A percentile compares a stretch with the other conserved stretches of the same genome.
Conservation (phyloP, 2,113 vertebrate species). For the Podarcis cretensis region DNA sequence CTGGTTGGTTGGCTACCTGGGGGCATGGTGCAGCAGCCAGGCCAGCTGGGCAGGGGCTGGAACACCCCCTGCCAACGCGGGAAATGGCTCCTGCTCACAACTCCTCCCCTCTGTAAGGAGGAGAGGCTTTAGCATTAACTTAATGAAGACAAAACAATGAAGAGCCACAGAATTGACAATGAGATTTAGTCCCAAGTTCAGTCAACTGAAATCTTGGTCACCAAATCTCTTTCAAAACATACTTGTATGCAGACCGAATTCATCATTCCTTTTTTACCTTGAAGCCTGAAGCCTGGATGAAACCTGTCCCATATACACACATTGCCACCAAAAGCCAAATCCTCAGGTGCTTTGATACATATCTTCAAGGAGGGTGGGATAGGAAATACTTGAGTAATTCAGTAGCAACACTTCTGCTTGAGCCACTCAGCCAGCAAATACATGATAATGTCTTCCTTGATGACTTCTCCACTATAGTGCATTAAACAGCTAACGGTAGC, state of each 20-base stretch:
- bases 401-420: fast-evolving
- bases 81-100: no score
- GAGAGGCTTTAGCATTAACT: background rate
- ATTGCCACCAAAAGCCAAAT: background rate
- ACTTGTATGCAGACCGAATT: background rate
- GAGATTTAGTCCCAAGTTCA: background rate
- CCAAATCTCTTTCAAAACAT: background rate
- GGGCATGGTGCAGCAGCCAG: no score
- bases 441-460: background rate
- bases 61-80: no score
- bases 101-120: no score
- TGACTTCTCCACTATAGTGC: background rate
- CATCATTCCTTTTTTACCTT: background rate
- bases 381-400: background rate
- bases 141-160: background rate
- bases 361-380: background rate
- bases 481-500: background rate
- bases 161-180: background rate
- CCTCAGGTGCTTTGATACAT: background rate
- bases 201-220: background rate
- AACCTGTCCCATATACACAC: no score
- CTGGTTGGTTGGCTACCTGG: no score
- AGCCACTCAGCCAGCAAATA: background rate
- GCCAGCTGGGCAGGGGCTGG: no score
- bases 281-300: background rate